Conservation (phyloP, 2,888 invertebrate species). For the Brachyopa scutellaris region DNA sequence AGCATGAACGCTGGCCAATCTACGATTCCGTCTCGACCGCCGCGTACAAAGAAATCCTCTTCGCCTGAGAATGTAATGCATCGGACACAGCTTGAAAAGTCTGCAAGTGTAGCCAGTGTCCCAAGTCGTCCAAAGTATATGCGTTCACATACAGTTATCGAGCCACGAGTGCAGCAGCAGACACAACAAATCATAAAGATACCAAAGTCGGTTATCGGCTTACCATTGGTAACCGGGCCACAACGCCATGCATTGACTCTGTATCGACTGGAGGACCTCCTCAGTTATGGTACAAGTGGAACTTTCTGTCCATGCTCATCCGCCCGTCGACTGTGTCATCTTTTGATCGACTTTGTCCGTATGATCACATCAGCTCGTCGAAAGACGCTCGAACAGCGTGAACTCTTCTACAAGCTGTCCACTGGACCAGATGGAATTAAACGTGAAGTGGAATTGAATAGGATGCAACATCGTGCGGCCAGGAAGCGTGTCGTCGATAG, state of each 20-base stretch:
- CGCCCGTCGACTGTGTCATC: conserved; percentile 87
- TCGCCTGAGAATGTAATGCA: conserved; percentile 69
- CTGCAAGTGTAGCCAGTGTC: conserved; percentile 74
- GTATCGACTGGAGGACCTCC: conserved; percentile 88
- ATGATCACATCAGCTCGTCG: conserved; percentile 91
- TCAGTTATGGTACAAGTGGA: conserved; percentile 86
- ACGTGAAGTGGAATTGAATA: conserved; percentile 84
- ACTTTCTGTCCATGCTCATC: conserved; percentile 85
- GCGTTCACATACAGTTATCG: conserved; percentile 82
- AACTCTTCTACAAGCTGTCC: conserved; percentile 86
- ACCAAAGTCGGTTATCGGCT: conserved; percentile 83
- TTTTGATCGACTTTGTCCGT: conserved; percentile 89
- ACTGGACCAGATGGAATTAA: conserved; percentile 83
- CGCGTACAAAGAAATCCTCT: conserved; percentile 76
- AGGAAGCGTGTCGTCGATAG: conserved; percentile 88
- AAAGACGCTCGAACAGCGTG: conserved; percentile 90
- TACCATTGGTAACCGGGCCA: conserved; percentile 88
- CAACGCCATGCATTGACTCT: conserved; percentile 90
- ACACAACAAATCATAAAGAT: conserved; percentile 77
- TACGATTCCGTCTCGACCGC: conserved; percentile 74
- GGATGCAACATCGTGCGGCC: conserved; percentile 86
- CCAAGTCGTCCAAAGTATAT: conserved; percentile 81
- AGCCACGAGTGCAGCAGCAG: conserved; percentile 77
- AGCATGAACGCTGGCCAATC: conserved; percentile 65
- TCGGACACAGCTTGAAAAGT: conserved; percentile 55